phyloP scores from a whole-genome alignment of 2,797 vertebrate genomes.

The Chelmon rostratus region DNA sequence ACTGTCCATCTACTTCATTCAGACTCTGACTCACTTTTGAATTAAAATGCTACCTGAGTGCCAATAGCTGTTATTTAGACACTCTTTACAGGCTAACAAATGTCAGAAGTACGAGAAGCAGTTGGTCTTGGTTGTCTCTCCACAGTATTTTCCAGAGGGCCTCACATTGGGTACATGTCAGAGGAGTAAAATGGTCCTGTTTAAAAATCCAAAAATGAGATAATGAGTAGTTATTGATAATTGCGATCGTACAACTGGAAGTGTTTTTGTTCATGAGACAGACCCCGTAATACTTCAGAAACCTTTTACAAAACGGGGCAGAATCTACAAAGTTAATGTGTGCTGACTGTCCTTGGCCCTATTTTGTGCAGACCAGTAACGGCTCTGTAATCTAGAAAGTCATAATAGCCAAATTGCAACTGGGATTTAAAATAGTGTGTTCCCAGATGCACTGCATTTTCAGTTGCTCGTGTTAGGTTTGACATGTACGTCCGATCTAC shows the following conservation, averaged over 20 bases:
- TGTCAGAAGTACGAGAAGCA: neutral
- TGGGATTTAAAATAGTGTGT: constrained; percentile 46
- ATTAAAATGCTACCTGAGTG: neutral
- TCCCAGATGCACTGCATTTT: constrained; percentile 44
- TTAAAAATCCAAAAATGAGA: neutral
- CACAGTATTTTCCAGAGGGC: neutral
- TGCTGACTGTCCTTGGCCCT: constrained; percentile 40
- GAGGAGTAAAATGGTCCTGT: neutral
- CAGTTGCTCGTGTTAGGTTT: constrained; percentile 17
- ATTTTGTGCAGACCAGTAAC: constrained; percentile 26
- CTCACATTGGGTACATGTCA: neutral
- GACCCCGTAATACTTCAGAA: neutral
- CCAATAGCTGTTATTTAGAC: neutral
- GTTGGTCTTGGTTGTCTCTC: neutral
- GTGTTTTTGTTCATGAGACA: constrained; percentile 2
- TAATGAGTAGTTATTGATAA: neutral
- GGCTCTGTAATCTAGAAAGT: constrained; percentile 42
- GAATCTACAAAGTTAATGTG: constrained; percentile 34
- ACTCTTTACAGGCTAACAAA: neutral
- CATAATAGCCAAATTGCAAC: constrained; percentile 42
- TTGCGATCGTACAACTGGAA: neutral
- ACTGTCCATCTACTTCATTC: neutral
- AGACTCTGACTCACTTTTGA: neutral
- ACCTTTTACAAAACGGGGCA: neutral
- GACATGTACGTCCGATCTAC: constrained; percentile 1